phyloP scores from a whole-genome alignment of 2,797 vertebrate species.

The Betta splendens region DNA sequence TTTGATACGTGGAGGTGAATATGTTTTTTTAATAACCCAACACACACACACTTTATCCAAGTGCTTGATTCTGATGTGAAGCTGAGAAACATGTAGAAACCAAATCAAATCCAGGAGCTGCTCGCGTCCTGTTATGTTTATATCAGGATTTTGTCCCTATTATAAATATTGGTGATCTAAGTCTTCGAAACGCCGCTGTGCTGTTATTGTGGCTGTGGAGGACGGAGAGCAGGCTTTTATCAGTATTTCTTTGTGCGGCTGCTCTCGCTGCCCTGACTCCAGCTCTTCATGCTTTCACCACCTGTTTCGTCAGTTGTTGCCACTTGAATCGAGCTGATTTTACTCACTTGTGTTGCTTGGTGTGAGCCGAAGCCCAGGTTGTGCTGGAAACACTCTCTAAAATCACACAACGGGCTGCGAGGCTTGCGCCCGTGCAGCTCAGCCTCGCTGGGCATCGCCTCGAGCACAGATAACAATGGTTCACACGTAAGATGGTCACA shows the following conservation, averaged over 20 bases:
- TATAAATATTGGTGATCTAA: too few relatives aligned
- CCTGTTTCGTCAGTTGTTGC: too few relatives aligned
- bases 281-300: too few relatives aligned
- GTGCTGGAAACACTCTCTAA: too few relatives aligned
- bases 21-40: constrained; percentile 20
- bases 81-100: too few relatives aligned
- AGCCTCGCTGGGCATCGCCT: background rate
- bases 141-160: too few relatives aligned
- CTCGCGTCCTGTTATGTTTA: too few relatives aligned
- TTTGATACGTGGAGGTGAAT: constrained; percentile 25
- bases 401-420: background rate
- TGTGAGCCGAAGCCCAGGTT: background rate
- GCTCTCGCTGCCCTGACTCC: background rate
- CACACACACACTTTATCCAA: background rate
- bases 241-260: background rate
- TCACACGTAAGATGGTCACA: background rate
- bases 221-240: background rate
- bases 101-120: too few relatives aligned
- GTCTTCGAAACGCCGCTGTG: too few relatives aligned
- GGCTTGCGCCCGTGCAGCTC: background rate
- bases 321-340: background rate
- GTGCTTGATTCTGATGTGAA: too few relatives aligned
- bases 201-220: too few relatives aligned
- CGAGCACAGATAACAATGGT: background rate
- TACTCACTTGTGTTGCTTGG: background rate